Evolutionary conservation across 2,797 vertebrate species (phyloP).

Genomic region (Naso thynnoides): DNA sequence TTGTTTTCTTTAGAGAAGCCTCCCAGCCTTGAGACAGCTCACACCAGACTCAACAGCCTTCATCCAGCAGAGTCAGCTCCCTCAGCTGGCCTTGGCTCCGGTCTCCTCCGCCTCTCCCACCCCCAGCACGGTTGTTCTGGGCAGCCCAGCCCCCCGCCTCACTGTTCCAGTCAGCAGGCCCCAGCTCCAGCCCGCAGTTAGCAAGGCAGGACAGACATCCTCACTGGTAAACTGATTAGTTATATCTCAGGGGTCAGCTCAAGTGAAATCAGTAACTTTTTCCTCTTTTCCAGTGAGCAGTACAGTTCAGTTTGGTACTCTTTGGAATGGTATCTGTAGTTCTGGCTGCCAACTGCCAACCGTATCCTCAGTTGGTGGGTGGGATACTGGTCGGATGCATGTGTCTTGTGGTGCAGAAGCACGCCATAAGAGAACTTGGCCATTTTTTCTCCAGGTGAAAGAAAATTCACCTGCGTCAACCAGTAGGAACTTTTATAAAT

Average conservation of each 20-base stretch:
- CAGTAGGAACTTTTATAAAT: too few relatives aligned
- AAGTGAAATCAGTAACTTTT: neutral
- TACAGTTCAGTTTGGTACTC: too few relatives aligned
- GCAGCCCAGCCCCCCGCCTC: conserved; percentile 80
- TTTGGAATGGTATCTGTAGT: too few relatives aligned
- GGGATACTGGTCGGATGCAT: too few relatives aligned
- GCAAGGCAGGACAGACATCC: conserved; percentile 88
- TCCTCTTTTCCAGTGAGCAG: too few relatives aligned
- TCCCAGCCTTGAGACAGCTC: conserved; percentile 96
- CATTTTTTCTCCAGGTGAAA: too few relatives aligned
- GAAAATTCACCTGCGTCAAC: too few relatives aligned
- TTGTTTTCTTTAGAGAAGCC: conserved; percentile 89
- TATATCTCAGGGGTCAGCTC: neutral
- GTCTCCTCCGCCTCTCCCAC: conserved; percentile 56
- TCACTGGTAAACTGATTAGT: conserved; percentile 85
- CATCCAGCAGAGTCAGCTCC: conserved; percentile 97
- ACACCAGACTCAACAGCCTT: conserved; percentile 96
- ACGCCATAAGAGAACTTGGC: too few relatives aligned
- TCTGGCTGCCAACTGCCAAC: too few relatives aligned
- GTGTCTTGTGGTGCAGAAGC: too few relatives aligned
- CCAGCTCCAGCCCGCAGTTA: conserved; percentile 90
- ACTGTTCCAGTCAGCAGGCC: conserved; percentile 87
- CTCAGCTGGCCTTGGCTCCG: conserved; percentile 71
- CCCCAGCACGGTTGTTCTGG: conserved; percentile 86
- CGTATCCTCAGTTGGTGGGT: too few relatives aligned